Conservation (phyloP, 2,113 vertebrate genomes). For the Siphamia tubifer region DNA sequence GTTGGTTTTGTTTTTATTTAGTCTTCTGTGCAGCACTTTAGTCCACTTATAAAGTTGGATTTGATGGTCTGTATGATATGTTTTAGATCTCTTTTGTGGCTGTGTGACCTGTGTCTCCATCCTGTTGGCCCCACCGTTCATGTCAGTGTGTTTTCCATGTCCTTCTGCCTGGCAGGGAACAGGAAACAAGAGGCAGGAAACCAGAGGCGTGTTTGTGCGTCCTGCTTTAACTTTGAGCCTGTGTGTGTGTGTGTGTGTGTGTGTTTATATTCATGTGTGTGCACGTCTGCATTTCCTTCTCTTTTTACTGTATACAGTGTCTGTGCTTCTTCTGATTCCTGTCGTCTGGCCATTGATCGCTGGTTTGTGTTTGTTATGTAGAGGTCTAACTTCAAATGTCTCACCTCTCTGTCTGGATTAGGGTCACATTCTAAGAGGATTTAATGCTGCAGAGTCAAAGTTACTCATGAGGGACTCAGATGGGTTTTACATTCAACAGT, state of each 20-base stretch:
- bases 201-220: conserved; percentile 41
- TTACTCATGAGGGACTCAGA: conserved; percentile 19
- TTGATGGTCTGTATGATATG: too few species aligned
- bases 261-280: neutral
- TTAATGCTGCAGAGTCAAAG: conserved; percentile 59
- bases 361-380: conserved; percentile 30
- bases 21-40: too few species aligned
- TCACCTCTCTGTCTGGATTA: conserved; percentile 69
- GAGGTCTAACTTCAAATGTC: conserved; percentile 19
- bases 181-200: conserved; percentile 73
- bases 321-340: conserved; percentile 19
- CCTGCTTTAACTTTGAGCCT: conserved; percentile 31
- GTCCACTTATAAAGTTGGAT: too few species aligned
- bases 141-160: conserved; percentile 62
- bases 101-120: conserved; percentile 1
- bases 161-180: conserved; percentile 50
- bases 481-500: too few species aligned
- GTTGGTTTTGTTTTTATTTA: too few species aligned
- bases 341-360: neutral
- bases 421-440: conserved; percentile 75
- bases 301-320: neutral
- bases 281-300: conserved; percentile 19
- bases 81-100: neutral
- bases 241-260: conserved; percentile 29
- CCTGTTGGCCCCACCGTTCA: conserved; percentile 19